Conservation (phyloP, 2,797 vertebrate genomes). For the Chiroxiphia lanceolata region DNA sequence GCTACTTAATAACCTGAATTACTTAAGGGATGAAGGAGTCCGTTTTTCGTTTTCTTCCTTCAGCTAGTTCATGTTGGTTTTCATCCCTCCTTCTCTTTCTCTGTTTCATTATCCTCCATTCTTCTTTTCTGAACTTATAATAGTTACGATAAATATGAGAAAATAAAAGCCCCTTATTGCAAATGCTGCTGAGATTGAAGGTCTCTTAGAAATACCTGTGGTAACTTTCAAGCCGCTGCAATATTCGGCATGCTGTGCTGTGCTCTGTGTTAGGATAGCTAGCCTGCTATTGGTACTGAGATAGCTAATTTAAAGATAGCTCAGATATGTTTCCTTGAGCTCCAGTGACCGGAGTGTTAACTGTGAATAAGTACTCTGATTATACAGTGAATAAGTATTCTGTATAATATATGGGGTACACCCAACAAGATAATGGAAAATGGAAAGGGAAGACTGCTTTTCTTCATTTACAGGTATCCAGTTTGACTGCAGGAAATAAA, state of each 20-base stretch:
- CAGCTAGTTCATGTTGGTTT: background rate
- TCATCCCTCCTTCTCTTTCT: background rate
- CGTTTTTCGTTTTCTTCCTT: background rate
- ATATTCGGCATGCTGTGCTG: background rate
- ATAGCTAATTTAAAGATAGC: slow-evolving; percentile 52
- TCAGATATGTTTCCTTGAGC: slow-evolving; percentile 30
- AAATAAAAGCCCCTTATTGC: background rate
- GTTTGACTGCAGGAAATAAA: slow-evolving; percentile 14
- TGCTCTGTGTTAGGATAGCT: slow-evolving; percentile 10
- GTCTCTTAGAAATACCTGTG: background rate
- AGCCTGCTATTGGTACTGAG: background rate
- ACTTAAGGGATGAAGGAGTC: background rate
- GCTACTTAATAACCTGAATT: background rate
- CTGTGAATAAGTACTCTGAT: slow-evolving; percentile 49
- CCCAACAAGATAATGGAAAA: slow-evolving; percentile 15
- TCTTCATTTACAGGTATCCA: background rate
- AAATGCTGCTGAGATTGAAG: background rate
- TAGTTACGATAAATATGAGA: background rate
- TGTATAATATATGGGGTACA: background rate
- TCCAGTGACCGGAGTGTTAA: background rate
- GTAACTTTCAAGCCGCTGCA: background rate
- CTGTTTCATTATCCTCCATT: background rate
- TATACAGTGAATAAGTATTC: slow-evolving; percentile 2
- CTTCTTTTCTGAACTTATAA: background rate
- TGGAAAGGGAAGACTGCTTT: slow-evolving; percentile 6